Evolutionary conservation across 1,140 invertebrate genomes (phyloP), one percentile per base, ranked within the genome.

Genomic region (Aphelenchoides fujianensis): DNA sequence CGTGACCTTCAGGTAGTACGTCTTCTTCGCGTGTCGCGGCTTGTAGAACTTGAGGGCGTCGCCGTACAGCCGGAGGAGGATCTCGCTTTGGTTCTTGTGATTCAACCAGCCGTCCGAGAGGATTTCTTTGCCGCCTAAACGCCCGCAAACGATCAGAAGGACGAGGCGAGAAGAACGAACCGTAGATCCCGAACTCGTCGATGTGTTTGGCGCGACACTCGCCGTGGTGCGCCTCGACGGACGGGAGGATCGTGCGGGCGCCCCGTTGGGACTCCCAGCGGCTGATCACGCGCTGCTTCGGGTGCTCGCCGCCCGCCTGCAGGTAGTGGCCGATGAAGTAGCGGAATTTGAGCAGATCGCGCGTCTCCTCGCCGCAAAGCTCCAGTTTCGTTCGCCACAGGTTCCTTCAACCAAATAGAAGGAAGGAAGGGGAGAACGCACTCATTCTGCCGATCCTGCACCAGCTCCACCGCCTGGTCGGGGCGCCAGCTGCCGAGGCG

Each of bases 291-390:
- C 70, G 70, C n/a, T 55, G 19, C 30, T 72, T 72, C 7, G 41
- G 7, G 0, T 66, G 23, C n/a, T 72, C 69, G 12, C 28, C 30
- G 52, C 30, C 72, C 7, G 71, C 35, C 35, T 72, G 70, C 3
- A 72, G 41, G 63, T 72, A 72, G 53, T 55, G 72, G n/a, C 70
- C 70, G 69, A 72, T 72, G 28, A 72, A 72, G 32, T 72, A 72
- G 2, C 70, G 70, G 52, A 72, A 72, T 27, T 53, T 57, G 12
- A 72, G n/a, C 55, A 48, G 28, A 19, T 72, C 28, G 12, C 37
- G 30, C 28, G 59, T 72, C 48, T 73, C 37, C 9, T 2, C 27
- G 19, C 19, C 31, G 27, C 3, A 27, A 27, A 72, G 19, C 48
- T 72, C 23, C 19, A 72, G 36, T 19, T 34, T 30, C 9, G 36